Percentiles rank a stretch among this genome's conserved stretches.
Conservation (phyloP, 2,113 vertebrate species). For the Sphyrna mokarran region DNA sequence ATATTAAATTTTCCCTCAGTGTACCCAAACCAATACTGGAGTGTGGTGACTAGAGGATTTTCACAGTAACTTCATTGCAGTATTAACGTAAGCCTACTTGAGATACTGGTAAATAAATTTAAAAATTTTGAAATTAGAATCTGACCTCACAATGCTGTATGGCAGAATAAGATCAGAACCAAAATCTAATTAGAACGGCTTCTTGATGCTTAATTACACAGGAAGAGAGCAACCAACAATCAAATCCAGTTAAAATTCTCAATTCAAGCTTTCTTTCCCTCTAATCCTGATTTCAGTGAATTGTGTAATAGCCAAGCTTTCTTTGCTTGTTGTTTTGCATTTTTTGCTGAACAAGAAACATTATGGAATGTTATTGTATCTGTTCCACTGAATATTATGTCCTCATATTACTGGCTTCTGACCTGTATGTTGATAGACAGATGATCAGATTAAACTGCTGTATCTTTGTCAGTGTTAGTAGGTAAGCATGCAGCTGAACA, state of each 20-base stretch:
- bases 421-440: not conserved
- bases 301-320: not conserved
- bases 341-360: not conserved
- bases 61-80: too few species aligned
- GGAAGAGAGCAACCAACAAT: not conserved
- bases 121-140: not conserved
- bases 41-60: too few species aligned
- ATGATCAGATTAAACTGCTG: not conserved
- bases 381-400: not conserved
- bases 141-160: not conserved
- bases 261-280: not conserved
- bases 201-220: not conserved
- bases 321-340: not conserved
- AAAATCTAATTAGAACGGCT: not conserved
- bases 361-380: not conserved
- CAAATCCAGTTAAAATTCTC: not conserved
- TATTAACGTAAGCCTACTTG: too few species aligned
- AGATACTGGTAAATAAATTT: too few species aligned
- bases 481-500: not conserved
- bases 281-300: not conserved
- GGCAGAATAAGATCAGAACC: not conserved
- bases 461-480: not conserved
- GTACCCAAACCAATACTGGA: too few species aligned
- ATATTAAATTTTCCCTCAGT: too few species aligned
- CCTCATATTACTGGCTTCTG: not conserved